Conservation (phyloP, 2,797 vertebrate species). For the Hydrophis major region DNA sequence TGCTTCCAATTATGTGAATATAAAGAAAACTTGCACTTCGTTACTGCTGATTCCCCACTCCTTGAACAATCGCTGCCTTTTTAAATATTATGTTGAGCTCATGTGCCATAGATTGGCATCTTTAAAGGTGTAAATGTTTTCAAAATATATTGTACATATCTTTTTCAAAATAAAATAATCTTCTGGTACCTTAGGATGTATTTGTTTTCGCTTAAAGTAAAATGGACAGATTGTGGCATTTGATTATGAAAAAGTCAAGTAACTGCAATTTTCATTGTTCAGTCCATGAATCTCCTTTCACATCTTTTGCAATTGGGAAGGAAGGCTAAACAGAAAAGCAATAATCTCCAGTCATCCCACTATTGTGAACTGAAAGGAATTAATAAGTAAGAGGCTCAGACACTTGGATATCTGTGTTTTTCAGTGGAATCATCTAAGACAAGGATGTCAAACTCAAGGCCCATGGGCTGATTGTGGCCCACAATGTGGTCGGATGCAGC, state of each 20-base stretch:
- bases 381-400: neutral
- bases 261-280: neutral
- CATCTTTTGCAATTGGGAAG: neutral
- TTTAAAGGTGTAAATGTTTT: slow-evolving; percentile 18
- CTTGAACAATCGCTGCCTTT: neutral
- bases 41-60: neutral
- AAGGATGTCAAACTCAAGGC: no score
- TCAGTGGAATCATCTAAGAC: neutral
- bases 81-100: slow-evolving; percentile 9
- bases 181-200: neutral
- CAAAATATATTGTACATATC: slow-evolving; percentile 13
- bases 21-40: neutral
- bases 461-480: no score
- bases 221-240: neutral
- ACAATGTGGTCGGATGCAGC: no score
- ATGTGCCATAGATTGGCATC: slow-evolving; percentile 19
- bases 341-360: neutral
- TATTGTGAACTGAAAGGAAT: neutral
- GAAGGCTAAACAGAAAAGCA: neutral
- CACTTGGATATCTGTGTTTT: neutral
- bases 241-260: neutral
- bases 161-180: slow-evolving; percentile 8
- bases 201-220: neutral
- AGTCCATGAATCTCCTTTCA: neutral
- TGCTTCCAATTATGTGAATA: neutral